Evolutionary conservation across 2,113 vertebrate species (phyloP).

Genomic region (Xenopus borealis): DNA sequence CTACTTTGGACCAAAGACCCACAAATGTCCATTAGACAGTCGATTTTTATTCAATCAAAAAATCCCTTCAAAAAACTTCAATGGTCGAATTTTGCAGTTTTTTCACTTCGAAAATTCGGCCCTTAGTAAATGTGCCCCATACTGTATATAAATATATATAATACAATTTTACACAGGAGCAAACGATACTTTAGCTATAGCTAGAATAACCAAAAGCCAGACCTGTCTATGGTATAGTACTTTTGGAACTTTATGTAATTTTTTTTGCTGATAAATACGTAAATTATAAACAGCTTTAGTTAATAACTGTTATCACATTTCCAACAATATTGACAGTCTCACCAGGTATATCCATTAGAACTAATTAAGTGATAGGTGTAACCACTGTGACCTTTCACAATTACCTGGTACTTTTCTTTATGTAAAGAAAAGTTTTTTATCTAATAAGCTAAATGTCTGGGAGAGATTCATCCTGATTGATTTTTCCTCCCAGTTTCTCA

Average conservation of each 20-base stretch:
- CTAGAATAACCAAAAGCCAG: too few relatives aligned
- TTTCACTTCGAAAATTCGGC: too few relatives aligned
- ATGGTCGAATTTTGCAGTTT: too few relatives aligned
- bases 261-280: neutral
- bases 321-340: neutral
- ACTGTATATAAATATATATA: too few relatives aligned
- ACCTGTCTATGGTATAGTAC: too few relatives aligned
- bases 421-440: neutral
- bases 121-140: too few relatives aligned
- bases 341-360: neutral
- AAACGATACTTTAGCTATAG: too few relatives aligned
- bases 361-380: neutral
- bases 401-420: neutral
- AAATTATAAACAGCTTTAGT: neutral
- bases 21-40: too few relatives aligned
- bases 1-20: too few relatives aligned
- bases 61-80: too few relatives aligned
- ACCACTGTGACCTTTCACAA: neutral
- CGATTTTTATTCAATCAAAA: too few relatives aligned
- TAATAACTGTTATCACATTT: neutral
- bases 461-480: neutral
- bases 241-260: neutral
- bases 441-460: constrained; percentile 5
- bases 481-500: constrained; percentile 1
- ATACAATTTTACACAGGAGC: too few relatives aligned